Evolutionary conservation across 2,888 invertebrate species (phyloP).

Genomic region (Sipha maydis): DNA sequence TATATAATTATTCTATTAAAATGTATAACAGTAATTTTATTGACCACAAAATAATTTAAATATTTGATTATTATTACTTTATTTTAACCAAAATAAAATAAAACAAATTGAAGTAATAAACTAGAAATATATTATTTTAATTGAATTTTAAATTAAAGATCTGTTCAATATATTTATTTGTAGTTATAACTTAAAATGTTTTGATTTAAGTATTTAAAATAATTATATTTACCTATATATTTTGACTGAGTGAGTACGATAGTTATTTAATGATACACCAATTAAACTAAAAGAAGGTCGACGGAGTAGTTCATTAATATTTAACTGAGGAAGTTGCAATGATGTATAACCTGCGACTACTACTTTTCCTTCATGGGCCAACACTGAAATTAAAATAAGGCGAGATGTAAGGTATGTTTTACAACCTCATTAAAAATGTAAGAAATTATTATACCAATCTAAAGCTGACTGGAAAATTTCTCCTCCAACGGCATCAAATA

Average conservation of each 20-base stretch:
- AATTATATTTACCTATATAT: slow-evolving; percentile 70
- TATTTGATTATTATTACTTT: too few species aligned
- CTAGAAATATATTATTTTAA: too few species aligned
- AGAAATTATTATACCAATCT: slow-evolving; percentile 70
- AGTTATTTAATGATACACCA: slow-evolving; percentile 71
- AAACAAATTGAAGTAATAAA: too few species aligned
- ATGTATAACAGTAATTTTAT: too few species aligned
- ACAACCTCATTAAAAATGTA: slow-evolving; percentile 62
- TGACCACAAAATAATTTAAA: too few species aligned
- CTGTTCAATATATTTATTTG: too few species aligned
- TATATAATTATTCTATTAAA: too few species aligned
- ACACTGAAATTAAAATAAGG: slow-evolving; percentile 68
- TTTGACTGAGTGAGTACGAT: slow-evolving; percentile 69
- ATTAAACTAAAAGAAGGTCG: slow-evolving; percentile 69
- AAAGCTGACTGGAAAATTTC: slow-evolving; percentile 72
- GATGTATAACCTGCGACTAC: slow-evolving; percentile 71
- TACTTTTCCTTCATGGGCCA: slow-evolving; percentile 70
- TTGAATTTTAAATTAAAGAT: too few species aligned
- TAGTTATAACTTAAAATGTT: background rate
- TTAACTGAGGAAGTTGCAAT: slow-evolving; percentile 69
- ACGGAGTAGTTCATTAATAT: slow-evolving; percentile 67
- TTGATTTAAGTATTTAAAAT: background rate
- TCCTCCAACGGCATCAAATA: slow-evolving; percentile 76
- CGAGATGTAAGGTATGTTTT: background rate
- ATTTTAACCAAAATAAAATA: too few species aligned